Percentiles rank a stretch among this genome's conserved stretches.
phyloP scores from a whole-genome alignment of 2,888 invertebrate genomes.

The Dasysyrphus albostriatus region DNA sequence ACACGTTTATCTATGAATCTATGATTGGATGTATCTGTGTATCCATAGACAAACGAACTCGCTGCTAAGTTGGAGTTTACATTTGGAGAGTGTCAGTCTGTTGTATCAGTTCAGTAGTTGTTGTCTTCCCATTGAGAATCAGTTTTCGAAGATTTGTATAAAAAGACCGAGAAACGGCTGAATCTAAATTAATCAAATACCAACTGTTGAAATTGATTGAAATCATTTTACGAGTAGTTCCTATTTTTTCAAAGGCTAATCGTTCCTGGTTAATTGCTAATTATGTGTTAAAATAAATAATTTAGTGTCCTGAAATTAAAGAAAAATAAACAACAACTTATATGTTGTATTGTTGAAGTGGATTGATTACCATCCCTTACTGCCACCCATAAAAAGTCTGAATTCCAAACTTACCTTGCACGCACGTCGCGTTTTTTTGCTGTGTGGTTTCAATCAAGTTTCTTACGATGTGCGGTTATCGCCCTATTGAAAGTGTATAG shows the following conservation, averaged over 20 bases:
- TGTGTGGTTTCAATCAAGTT: conserved; percentile 10
- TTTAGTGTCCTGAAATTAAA: not conserved
- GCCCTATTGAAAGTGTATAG: conserved; percentile 8
- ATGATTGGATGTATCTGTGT: conserved; percentile 43
- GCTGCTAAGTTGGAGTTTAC: conserved; percentile 44
- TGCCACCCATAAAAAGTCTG: conserved; percentile 7
- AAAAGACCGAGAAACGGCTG: conserved; percentile 29
- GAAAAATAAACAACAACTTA: not conserved
- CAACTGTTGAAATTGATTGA: conserved; percentile 67
- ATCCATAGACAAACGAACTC: conserved; percentile 1
- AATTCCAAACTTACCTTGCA: not conserved
- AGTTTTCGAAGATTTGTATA: conserved; percentile 50
- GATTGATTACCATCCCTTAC: conserved; percentile 22
- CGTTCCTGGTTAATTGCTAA: not conserved
- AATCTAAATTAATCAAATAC: conserved; percentile 49
- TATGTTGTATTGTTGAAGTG: not conserved
- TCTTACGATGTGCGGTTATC: conserved; percentile 29
- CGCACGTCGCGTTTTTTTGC: not conserved
- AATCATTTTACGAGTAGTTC: conserved; percentile 33
- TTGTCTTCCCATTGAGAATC: conserved; percentile 52
- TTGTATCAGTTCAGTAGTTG: conserved; percentile 53
- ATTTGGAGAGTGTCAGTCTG: conserved; percentile 53
- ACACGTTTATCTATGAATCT: not conserved
- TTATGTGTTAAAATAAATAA: not conserved
- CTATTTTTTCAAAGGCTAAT: not conserved